Percentiles rank a stretch among this genome's conserved stretches.
Evolutionary conservation across 2,113 vertebrate genomes (phyloP).

Genomic region (Poeciliopsis occidentalis): DNA sequence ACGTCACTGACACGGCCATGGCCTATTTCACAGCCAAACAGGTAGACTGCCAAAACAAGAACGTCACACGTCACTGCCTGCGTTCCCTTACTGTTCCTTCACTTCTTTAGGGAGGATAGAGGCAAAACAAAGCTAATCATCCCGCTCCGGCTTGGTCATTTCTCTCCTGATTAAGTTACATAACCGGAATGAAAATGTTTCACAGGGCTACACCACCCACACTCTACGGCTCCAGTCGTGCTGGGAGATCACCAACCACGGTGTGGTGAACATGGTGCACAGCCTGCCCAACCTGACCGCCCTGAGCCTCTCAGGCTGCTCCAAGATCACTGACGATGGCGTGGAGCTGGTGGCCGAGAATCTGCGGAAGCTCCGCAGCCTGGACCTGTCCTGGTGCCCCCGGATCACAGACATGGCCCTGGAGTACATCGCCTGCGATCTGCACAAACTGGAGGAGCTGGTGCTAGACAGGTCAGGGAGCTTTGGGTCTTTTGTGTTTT

Average conservation of each 20-base stretch:
- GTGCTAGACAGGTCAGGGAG: constrained; percentile 90
- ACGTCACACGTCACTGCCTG: background rate
- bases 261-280: constrained; percentile 99
- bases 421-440: constrained; percentile 97
- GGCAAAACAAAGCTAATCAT: too few species aligned
- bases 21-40: constrained; percentile 99
- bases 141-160: too few species aligned
- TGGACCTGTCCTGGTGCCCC: constrained; percentile 98
- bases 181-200: constrained; percentile 9
- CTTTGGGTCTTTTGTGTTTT: background rate
- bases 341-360: constrained; percentile 98
- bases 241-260: constrained; percentile 99
- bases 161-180: background rate
- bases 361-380: constrained; percentile 91
- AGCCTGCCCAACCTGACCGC: constrained; percentile 96
- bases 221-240: constrained; percentile 97
- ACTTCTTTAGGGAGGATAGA: too few species aligned
- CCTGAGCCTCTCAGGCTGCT: constrained; percentile 97
- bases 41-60: constrained; percentile 39
- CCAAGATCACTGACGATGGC: constrained; percentile 96
- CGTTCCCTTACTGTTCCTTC: background rate
- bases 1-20: constrained; percentile 97
- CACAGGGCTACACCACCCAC: constrained; percentile 93
- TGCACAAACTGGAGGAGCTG: constrained; percentile 97
- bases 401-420: constrained; percentile 97